Percentiles rank a stretch among this genome's conserved stretches.
Conservation (phyloP, 2,797 vertebrate species). For the Tokudaia muenninki region DNA sequence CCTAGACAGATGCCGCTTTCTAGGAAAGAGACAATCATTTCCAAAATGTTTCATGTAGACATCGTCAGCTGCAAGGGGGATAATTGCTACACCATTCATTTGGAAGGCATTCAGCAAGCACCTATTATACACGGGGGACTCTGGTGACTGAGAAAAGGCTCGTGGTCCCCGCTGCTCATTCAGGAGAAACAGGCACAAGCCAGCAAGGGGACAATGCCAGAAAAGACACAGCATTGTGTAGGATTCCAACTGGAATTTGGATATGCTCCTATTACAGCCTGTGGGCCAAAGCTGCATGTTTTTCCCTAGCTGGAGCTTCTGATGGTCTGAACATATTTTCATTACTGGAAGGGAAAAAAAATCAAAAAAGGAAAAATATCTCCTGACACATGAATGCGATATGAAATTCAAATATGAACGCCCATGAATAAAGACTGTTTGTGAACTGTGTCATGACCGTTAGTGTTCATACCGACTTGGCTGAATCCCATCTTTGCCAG, state of each 20-base stretch:
- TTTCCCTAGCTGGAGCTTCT: not conserved
- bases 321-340: not conserved
- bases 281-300: not conserved
- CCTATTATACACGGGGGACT: not conserved
- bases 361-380: not conserved
- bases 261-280: not conserved
- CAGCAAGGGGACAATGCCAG: not conserved
- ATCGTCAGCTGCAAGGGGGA: not conserved
- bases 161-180: not conserved
- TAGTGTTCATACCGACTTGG: not conserved
- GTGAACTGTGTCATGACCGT: not conserved
- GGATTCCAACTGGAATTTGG: not conserved
- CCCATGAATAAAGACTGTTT: not conserved
- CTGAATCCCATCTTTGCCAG: rapidly evolving
- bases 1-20: constrained; percentile 25
- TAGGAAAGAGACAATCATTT: not conserved
- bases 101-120: constrained; percentile 28
- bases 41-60: not conserved
- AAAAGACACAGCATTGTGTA: not conserved
- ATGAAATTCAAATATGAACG: not conserved
- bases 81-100: not conserved
- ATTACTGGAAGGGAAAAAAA: not conserved
- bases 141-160: not conserved
- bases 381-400: not conserved
- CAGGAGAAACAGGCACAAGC: constrained; percentile 5